Conservation (phyloP, 1,140 invertebrate species). For the Caenorhabditis latens region DNA sequence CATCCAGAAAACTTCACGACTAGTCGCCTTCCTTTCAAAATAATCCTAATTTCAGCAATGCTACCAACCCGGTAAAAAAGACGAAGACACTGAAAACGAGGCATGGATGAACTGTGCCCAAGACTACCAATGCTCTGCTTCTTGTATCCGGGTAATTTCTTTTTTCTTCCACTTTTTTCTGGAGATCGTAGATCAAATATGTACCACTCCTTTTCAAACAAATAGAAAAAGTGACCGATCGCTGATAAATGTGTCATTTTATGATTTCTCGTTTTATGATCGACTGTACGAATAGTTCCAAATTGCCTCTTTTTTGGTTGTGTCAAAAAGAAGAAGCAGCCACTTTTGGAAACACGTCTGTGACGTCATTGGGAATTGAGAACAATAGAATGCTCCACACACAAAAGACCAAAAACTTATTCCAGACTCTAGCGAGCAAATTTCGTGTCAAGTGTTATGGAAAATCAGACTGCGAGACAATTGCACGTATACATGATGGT, state of each 20-base stretch:
- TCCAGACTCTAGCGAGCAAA: constrained; percentile 73
- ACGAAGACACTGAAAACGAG: constrained; percentile 74
- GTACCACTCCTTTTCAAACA: background rate
- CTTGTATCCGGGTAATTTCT: constrained; percentile 74
- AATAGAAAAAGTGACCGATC: constrained; percentile 31
- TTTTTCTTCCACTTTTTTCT: background rate
- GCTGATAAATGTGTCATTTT: constrained; percentile 36
- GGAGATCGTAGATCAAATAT: constrained; percentile 44
- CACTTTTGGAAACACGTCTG: background rate
- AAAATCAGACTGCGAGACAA: constrained; percentile 77
- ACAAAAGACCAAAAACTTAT: background rate
- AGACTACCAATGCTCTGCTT: constrained; percentile 75
- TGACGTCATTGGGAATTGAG: background rate
- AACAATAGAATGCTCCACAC: background rate
- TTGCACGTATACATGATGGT: constrained; percentile 79
- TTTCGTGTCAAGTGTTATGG: constrained; percentile 77
- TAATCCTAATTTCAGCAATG: constrained; percentile 72
- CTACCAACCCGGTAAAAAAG: constrained; percentile 76
- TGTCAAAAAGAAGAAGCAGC: background rate
- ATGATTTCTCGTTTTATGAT: constrained; percentile 15
- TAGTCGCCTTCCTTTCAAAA: background rate
- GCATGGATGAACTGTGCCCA: constrained; percentile 77
- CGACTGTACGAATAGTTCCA: constrained; percentile 37
- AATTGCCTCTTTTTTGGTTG: background rate
- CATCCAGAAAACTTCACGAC: no score